Evolutionary conservation across 2,113 vertebrate genomes (phyloP).

Genomic region (Agelaius phoeniceus): DNA sequence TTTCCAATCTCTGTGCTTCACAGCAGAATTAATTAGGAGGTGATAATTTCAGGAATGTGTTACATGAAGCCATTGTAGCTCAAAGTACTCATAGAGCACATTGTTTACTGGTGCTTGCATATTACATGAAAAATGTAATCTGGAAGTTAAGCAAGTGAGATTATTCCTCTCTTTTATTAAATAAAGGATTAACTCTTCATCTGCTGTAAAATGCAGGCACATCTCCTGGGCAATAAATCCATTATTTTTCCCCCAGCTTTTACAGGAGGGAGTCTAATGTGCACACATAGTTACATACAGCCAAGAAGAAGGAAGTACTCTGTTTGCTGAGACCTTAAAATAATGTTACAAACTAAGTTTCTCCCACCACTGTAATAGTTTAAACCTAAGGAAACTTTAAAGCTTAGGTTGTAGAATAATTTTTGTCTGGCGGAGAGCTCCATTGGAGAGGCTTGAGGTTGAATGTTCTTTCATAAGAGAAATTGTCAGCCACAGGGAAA

Average conservation of each 20-base stretch:
- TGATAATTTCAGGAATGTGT: constrained; percentile 41
- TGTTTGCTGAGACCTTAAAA: neutral
- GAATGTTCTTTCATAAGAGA: neutral
- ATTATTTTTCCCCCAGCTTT: neutral
- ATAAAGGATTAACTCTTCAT: constrained; percentile 75
- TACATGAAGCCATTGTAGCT: constrained; percentile 35
- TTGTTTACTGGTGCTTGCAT: constrained; percentile 21
- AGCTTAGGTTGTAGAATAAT: neutral
- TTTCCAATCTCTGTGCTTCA: constrained; percentile 56
- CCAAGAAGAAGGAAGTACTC: neutral
- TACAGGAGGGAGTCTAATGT: neutral
- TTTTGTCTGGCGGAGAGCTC: neutral
- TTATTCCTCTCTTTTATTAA: constrained; percentile 79
- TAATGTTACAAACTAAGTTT: neutral
- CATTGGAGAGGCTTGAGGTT: fast-evolving
- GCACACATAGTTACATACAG: neutral
- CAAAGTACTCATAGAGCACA: neutral
- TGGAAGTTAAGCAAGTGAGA: constrained; percentile 67
- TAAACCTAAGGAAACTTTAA: neutral
- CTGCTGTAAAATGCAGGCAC: constrained; percentile 55
- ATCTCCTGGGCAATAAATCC: constrained; percentile 5
- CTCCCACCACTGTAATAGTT: neutral
- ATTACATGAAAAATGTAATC: constrained; percentile 52
- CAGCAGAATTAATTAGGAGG: constrained; percentile 62
- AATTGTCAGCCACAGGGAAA: neutral